A percentile compares a stretch with the other conserved stretches of the same genome.
These are phyloP conservation scores for Amblyopsis hoosieri DNA, from an alignment of 2,797 vertebrate genomes.

Conservation along the genomic window DNA sequence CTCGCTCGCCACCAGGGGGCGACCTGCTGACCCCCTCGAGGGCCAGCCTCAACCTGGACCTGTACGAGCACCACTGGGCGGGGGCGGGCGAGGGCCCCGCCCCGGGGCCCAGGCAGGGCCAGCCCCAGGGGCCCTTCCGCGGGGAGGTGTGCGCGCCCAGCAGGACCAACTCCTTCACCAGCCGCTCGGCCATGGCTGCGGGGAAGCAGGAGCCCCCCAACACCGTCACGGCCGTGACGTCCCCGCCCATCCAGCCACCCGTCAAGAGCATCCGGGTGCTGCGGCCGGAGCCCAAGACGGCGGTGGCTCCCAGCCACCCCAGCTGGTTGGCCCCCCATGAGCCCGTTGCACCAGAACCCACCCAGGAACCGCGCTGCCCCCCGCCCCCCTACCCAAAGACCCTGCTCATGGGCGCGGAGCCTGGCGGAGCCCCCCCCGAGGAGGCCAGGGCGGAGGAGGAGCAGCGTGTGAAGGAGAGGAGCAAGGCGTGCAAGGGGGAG, in stretches of 20 bases:
- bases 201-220: conserved; percentile 87
- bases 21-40: conserved; percentile 86
- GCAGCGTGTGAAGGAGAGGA: conserved; percentile 79
- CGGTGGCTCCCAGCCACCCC: conserved; percentile 94
- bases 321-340: conserved; percentile 88
- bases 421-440: conserved; percentile 40
- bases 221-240: conserved; percentile 92
- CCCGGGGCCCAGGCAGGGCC: conserved; percentile 77
- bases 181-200: conserved; percentile 81
- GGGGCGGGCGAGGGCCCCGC: conserved; percentile 28
- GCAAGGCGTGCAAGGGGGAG: conserved; percentile 82
- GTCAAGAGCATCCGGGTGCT: conserved; percentile 96
- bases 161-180: conserved; percentile 95
- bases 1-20: conserved; percentile 82
- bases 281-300: conserved; percentile 96
- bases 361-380: conserved; percentile 87
- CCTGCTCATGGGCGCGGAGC: conserved; percentile 68
- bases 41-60: conserved; percentile 90
- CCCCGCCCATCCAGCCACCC: conserved; percentile 93
- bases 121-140: conserved; percentile 85
- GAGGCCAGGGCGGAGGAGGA: conserved; percentile 79
- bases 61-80: conserved; percentile 90
- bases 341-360: conserved; percentile 79
- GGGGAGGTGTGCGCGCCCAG: conserved; percentile 86
- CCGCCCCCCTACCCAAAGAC: conserved; percentile 95